Evolutionary conservation across 2,888 invertebrate species (phyloP).

Genomic region (Drosophila subquinaria): DNA sequence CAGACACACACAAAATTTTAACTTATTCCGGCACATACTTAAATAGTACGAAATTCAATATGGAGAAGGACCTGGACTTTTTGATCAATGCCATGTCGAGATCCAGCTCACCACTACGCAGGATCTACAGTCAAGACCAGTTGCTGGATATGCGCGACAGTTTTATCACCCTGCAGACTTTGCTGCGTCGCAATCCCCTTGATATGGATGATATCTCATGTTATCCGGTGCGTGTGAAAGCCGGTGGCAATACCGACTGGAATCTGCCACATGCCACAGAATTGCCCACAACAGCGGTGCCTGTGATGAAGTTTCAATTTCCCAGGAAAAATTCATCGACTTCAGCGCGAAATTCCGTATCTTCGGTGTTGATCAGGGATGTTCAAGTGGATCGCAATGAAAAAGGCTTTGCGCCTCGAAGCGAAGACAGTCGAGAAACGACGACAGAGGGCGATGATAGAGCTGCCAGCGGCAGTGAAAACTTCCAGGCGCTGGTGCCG

Average conservation of each 20-base stretch:
- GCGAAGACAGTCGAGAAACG: background rate
- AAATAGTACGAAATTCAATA: conserved; percentile 16
- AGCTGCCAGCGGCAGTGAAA: conserved; percentile 21
- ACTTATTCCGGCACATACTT: conserved; percentile 6
- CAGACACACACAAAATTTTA: background rate
- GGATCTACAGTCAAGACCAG: conserved; percentile 36
- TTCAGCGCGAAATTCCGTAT: background rate
- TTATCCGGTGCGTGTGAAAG: conserved; percentile 46
- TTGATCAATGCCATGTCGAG: conserved; percentile 61
- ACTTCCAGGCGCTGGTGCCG: conserved; percentile 43
- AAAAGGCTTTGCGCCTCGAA: background rate
- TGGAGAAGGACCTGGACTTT: conserved; percentile 67
- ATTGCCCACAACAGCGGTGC: background rate
- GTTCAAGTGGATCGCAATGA: background rate
- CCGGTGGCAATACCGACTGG: conserved; percentile 40
- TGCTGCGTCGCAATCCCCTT: conserved; percentile 31
- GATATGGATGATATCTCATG: background rate
- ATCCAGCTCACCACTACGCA: conserved; percentile 43
- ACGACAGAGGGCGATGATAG: conserved; percentile 11
- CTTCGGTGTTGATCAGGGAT: conserved; percentile 6
- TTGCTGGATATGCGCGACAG: conserved; percentile 66
- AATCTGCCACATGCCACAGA: background rate
- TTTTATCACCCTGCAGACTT: conserved; percentile 43
- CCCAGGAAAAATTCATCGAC: background rate
- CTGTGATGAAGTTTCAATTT: background rate